phyloP scores from a whole-genome alignment of 2,797 vertebrate genomes.

The Iguana delicatissima region DNA sequence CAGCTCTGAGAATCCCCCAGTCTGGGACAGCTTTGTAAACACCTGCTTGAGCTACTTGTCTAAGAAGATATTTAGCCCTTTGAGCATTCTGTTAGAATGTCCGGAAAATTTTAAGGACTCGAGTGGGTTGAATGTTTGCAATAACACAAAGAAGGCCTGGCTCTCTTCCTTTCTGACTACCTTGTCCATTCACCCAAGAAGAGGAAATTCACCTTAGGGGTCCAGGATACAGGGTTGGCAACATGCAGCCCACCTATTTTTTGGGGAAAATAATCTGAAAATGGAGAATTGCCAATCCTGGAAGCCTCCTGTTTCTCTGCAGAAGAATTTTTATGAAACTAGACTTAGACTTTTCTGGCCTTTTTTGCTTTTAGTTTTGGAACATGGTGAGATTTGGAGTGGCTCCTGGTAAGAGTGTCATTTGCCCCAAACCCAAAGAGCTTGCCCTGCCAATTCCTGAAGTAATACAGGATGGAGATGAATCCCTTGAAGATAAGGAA shows the following conservation, averaged over 20 bases:
- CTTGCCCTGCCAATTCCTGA: not conserved
- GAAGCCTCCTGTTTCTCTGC: too few relatives aligned
- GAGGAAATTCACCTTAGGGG: not conserved
- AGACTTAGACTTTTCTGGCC: too few relatives aligned
- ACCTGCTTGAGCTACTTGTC: not conserved
- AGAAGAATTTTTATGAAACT: too few relatives aligned
- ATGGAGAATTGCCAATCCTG: too few relatives aligned
- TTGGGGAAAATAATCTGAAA: too few relatives aligned
- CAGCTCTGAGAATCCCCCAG: too few relatives aligned
- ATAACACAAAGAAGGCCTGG: not conserved
- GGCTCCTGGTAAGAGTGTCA: too few relatives aligned
- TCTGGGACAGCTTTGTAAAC: too few relatives aligned
- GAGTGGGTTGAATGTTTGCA: not conserved
- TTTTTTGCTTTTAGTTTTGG: too few relatives aligned
- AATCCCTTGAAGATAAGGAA: not conserved
- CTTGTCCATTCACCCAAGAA: not conserved
- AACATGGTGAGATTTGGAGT: too few relatives aligned
- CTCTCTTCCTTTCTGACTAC: not conserved
- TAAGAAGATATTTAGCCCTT: not conserved
- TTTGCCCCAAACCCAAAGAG: not conserved
- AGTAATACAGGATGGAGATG: not conserved
- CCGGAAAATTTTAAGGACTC: not conserved
- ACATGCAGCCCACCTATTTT: too few relatives aligned
- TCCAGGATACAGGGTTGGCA: too few relatives aligned
- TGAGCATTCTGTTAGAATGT: not conserved